A percentile compares a stretch with the other conserved stretches of the same genome.
Evolutionary conservation across 1,140 invertebrate genomes (phyloP).

Genomic region (Euura lappo): DNA sequence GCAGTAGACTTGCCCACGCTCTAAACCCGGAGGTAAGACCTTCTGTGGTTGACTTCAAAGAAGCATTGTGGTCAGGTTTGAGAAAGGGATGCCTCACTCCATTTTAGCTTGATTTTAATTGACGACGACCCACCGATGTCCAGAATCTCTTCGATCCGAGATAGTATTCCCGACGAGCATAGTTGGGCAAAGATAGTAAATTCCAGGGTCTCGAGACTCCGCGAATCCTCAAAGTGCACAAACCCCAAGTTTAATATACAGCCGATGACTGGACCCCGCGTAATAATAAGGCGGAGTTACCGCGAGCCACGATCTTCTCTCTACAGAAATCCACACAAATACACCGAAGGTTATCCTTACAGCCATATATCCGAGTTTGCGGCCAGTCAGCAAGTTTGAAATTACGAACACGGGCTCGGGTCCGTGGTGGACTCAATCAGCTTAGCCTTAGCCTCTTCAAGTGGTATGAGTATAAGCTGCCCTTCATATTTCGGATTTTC

Average conservation of each 20-base stretch:
- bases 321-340: background rate
- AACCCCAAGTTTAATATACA: constrained; percentile 4
- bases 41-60: too few relatives aligned
- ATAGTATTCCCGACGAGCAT: constrained; percentile 14
- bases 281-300: background rate
- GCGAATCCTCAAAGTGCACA: background rate
- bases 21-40: too few relatives aligned
- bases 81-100: too few relatives aligned
- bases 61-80: too few relatives aligned
- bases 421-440: background rate
- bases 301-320: background rate
- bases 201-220: background rate
- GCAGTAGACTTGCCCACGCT: too few relatives aligned
- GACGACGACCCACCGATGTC: constrained; percentile 25
- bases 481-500: constrained; percentile 7
- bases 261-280: background rate
- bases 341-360: background rate
- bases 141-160: constrained; percentile 19
- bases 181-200: background rate
- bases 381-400: constrained; percentile 4
- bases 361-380: background rate
- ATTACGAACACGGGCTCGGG: background rate
- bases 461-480: background rate
- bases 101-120: too few relatives aligned
- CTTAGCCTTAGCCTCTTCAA: background rate